Conservation (phyloP, 2,113 vertebrate species). For the Pterophyllum scalare region DNA sequence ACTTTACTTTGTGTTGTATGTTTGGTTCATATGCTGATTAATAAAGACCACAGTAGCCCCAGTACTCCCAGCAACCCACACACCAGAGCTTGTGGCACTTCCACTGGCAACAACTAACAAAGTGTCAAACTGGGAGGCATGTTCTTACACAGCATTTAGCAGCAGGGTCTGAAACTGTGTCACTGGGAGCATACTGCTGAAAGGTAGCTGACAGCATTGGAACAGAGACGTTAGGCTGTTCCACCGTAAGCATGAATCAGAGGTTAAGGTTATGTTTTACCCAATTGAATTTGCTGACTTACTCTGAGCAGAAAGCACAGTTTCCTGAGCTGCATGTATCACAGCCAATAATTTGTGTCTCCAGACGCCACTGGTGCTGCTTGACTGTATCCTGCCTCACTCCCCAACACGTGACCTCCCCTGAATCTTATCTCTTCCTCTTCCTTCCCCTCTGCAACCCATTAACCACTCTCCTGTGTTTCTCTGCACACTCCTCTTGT, state of each 20-base stretch:
- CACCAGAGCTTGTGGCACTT: constrained; percentile 82
- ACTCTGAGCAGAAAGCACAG: constrained; percentile 79
- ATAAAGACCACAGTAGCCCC: constrained; percentile 25
- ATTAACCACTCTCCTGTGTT: constrained; percentile 65
- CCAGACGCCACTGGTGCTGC: constrained; percentile 64
- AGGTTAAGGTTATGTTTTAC: background rate
- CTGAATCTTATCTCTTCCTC: constrained; percentile 26
- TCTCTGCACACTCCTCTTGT: constrained; percentile 52
- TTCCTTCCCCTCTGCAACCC: constrained; percentile 45
- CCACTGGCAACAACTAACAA: constrained; percentile 65
- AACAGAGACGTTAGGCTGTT: constrained; percentile 4
- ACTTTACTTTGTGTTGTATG: constrained; percentile 59
- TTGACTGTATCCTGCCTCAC: constrained; percentile 66
- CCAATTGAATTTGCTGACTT: constrained; percentile 88
- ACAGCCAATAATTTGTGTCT: constrained; percentile 46
- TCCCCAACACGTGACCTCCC: constrained; percentile 41
- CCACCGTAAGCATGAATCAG: constrained; percentile 45
- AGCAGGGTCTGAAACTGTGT: background rate
- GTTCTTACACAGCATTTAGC: constrained; percentile 32
- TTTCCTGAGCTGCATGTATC: constrained; percentile 68
- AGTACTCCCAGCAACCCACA: constrained; percentile 47
- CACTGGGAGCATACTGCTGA: constrained; percentile 1
- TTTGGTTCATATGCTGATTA: constrained; percentile 57
- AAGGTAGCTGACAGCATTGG: constrained; percentile 29
- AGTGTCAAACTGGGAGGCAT: constrained; percentile 50